Evolutionary conservation across 2,113 vertebrate genomes (phyloP), one percentile per base, ranked within the genome.

Genomic region (Azemiops feae): DNA sequence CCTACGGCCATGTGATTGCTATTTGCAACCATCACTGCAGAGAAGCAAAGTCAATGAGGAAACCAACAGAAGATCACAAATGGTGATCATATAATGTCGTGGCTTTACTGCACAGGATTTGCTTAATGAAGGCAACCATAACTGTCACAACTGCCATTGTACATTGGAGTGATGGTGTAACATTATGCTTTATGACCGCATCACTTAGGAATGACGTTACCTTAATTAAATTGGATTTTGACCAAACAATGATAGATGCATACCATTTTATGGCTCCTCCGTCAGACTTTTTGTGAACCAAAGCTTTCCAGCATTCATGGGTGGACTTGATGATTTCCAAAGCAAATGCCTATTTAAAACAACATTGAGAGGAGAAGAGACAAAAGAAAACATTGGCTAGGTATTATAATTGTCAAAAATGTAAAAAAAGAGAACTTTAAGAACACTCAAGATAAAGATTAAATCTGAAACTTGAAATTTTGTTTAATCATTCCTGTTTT

Each of bases 241-340:
- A 34, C 2, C 89, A 30, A 30, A 92, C 2, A 0, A 88, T 1
- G 2, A 81, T 69, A 91, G 34, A 95, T 89, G 95, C 98, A 98
- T 96, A 99, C 99, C 99, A 99, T 90, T 98, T 98, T 95, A 99
- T 98, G 58, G 97, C 89, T 30, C 97, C 98, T 94, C 96, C 93
- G n/a, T 98, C 97, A 45, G 95, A 94, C 95, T 98, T 97, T 96
- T 98, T 98, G 95, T 98, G 98, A 94, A 99, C 97, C 97, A 99
- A 97, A 88, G 98, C 98, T 97, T 97, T 99, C 99, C 99, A 99
- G 96, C 97, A 97, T 96, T 98, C 97, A 90, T 99, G 99, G 74
- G 98, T 97, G 90, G 97, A 98, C 94, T 98, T 98, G 93, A 99
- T 98, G 85, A 99, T 95, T 94, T 98, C 97, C 93, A 98, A 89